phyloP scores from a whole-genome alignment of 2,888 invertebrate genomes.

The Panzeria rudis region DNA sequence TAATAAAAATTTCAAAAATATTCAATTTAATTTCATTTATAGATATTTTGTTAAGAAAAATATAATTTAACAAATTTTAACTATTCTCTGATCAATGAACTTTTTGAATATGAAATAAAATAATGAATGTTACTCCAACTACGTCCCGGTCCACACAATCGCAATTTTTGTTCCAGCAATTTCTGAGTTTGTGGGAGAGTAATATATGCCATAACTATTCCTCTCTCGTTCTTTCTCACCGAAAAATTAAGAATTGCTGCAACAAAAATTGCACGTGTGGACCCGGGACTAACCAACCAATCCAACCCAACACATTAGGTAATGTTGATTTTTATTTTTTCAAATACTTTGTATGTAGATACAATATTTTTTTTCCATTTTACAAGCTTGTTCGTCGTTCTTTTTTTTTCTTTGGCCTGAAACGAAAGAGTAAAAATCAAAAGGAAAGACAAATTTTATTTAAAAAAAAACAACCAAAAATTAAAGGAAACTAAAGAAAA shows the following conservation, averaged over 20 bases:
- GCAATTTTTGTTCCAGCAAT: no score
- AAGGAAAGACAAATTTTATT: constrained; percentile 14
- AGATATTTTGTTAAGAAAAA: neutral
- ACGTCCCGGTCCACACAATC: no score
- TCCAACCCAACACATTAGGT: neutral
- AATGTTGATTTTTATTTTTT: neutral
- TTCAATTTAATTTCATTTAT: neutral
- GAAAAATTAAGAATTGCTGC: no score
- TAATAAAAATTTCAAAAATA: neutral
- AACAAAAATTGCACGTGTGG: no score
- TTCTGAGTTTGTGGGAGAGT: no score
- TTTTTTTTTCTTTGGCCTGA: neutral
- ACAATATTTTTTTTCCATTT: neutral
- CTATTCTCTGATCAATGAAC: constrained; percentile 57
- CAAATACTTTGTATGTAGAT: neutral
- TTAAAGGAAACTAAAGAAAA: constrained; percentile 56
- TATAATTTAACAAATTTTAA: neutral
- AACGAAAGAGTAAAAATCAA: constrained; percentile 8
- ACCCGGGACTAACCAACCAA: no score
- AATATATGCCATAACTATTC: no score
- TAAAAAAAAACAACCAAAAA: neutral
- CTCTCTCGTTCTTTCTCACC: no score
- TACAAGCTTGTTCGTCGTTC: neutral
- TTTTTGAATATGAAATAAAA: constrained; percentile 46
- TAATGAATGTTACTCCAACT: constrained; percentile 52